Evolutionary conservation across 1,140 invertebrate genomes (phyloP).

Genomic region (Cotesia typhae): DNA sequence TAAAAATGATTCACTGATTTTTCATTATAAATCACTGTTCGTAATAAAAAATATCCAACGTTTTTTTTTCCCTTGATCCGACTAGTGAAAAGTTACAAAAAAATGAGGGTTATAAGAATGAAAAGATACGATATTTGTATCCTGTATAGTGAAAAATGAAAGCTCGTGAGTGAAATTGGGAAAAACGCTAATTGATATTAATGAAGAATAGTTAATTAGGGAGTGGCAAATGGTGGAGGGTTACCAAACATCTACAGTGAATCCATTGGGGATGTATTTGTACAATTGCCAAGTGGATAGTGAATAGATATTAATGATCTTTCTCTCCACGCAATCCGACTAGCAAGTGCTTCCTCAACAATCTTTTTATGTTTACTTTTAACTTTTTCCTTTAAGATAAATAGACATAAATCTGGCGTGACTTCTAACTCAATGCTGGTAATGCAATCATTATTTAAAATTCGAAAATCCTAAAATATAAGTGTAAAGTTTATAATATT

Average conservation of each 20-base stretch:
- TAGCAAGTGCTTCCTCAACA: neutral
- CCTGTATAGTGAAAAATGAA: neutral
- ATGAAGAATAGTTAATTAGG: slow-evolving; percentile 53
- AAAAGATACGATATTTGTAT: too few species aligned
- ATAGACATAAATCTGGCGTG: too few species aligned
- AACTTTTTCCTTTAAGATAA: neutral
- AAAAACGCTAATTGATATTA: slow-evolving; percentile 51
- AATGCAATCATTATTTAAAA: too few species aligned
- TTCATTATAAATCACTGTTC: too few species aligned
- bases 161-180: slow-evolving; percentile 9
- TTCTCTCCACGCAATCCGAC: slow-evolving; percentile 14
- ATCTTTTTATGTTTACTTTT: slow-evolving; percentile 7
- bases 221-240: slow-evolving; percentile 33
- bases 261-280: slow-evolving; percentile 44
- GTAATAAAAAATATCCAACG: too few species aligned
- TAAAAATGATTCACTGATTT: too few species aligned
- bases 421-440: too few species aligned
- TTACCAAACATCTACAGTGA: neutral
- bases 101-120: too few species aligned
- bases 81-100: too few species aligned
- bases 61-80: too few species aligned
- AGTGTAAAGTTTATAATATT: too few species aligned
- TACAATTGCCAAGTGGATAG: slow-evolving; percentile 44
- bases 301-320: slow-evolving; percentile 45
- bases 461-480: too few species aligned